Evolutionary conservation across 2,888 invertebrate species (phyloP), one percentile per base, ranked within the genome.

Genomic region (Nematopogon swammerdamellus): DNA sequence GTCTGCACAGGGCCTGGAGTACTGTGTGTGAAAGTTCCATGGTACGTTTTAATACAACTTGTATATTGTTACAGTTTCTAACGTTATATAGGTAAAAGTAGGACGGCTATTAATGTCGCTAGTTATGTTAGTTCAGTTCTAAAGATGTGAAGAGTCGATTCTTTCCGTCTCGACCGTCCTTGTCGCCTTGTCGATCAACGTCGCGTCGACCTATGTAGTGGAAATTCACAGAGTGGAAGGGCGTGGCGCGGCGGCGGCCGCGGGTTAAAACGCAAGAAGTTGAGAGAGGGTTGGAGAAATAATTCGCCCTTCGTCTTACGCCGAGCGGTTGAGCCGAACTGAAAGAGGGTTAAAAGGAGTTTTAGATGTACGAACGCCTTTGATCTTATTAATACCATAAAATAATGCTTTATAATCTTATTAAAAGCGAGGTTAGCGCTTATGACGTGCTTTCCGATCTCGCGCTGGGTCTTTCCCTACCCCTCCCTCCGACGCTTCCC

Each of bases 371-470:
- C 70, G 80, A 82, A 82, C 83, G 84, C 85, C 84, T 85, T 85
- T 85, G 85, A 85, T 85, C 85, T 85, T 82, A 85, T 85, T 85
- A 85, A 85, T 85, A 81, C 84, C 82, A 83, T 84, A 84, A 85
- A 85, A 85, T 85, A 85, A 85, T 85, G 83, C 85, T 82, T 82
- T 81, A 83, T 85, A 85, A 85, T 85, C 85, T 85, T 84, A 86
- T 86, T 85, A 85, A 83, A 83, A 82, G 82, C 83, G 82, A 85
- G 84, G 85, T 85, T 85, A 85, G 82, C 80, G 80, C 80, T 77
- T 50, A 51, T 68, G 67, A 65, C 61, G 66, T 63, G 66, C 69
- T 36, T 36, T 36, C 36, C 36, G 36, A 36, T 36, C 36, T 36
- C 36, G 8, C 36, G 36, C 11, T 14, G 36, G 6, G 11, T 36